These are phyloP conservation scores for Caradrina clavipalpis DNA, from an alignment of 2,888 invertebrate species.

Conservation along the genomic window DNA sequence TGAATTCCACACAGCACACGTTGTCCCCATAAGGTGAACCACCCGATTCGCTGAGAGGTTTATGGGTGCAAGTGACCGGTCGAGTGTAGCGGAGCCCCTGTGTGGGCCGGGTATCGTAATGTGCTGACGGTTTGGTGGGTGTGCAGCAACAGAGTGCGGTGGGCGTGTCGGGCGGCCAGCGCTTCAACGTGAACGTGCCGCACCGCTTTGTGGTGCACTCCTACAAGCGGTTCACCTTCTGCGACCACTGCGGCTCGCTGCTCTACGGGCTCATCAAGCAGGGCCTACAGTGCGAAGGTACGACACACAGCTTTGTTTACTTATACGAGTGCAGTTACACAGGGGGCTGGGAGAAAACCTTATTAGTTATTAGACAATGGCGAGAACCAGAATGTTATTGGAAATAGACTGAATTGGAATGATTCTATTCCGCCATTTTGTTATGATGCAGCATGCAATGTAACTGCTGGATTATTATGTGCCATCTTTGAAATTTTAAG, in stretches of 20 bases:
- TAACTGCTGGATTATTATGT: too few species aligned
- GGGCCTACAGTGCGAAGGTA: conserved; percentile 98
- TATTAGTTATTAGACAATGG: background rate
- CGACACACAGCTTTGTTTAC: background rate
- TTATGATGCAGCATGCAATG: too few species aligned
- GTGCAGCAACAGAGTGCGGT: conserved; percentile 84
- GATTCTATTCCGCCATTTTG: too few species aligned
- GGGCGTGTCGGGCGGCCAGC: conserved; percentile 92
- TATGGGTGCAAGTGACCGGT: too few species aligned
- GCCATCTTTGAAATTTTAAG: too few species aligned
- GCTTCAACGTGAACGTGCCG: conserved; percentile 99
- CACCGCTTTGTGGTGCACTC: conserved; percentile 99
- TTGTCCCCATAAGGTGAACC: too few species aligned
- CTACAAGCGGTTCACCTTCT: conserved; percentile 99
- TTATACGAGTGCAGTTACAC: background rate
- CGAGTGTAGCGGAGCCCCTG: too few species aligned
- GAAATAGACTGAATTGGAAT: background rate
- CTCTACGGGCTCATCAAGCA: conserved; percentile 99
- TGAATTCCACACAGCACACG: too few species aligned
- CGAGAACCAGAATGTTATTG: background rate
- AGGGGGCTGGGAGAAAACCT: too few species aligned
- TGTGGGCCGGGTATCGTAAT: too few species aligned
- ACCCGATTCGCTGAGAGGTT: too few species aligned
- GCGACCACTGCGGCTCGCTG: conserved; percentile 99
- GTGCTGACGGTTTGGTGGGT: background rate